A percentile compares a stretch with the other conserved stretches of the same genome.
phyloP scores from a whole-genome alignment of 2,888 invertebrate genomes.

The Eupithecia inturbata region DNA sequence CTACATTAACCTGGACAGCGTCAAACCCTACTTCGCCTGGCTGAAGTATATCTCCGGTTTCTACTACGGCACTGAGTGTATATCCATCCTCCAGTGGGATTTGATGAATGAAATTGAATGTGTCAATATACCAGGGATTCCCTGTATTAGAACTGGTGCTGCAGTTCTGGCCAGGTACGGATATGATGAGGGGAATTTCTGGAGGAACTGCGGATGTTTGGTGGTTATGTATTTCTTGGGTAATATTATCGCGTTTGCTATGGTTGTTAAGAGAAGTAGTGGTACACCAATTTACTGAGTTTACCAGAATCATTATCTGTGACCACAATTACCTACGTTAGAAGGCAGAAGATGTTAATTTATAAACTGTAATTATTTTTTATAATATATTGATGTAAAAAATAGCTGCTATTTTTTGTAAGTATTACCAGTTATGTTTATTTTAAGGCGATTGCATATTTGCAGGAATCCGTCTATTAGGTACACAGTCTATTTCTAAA shows the following conservation, averaged over 20 bases:
- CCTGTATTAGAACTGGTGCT: slow-evolving; percentile 85
- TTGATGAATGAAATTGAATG: slow-evolving; percentile 85
- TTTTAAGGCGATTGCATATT: not conserved
- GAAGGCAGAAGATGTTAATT: not conserved
- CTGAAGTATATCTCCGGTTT: slow-evolving; percentile 88
- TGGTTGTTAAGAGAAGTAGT: slow-evolving; percentile 74
- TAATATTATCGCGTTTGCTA: slow-evolving; percentile 72
- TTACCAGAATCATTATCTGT: not conserved
- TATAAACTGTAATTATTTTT: not conserved
- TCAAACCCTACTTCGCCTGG: slow-evolving; percentile 81
- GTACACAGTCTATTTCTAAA: not conserved
- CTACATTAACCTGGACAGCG: slow-evolving; percentile 85
- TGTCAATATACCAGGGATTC: slow-evolving; percentile 78
- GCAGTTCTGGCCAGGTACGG: slow-evolving; percentile 85
- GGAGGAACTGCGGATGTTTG: slow-evolving; percentile 74
- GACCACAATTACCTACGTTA: not conserved
- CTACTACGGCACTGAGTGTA: slow-evolving; percentile 87
- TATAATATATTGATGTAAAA: not conserved
- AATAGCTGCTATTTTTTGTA: too few relatives aligned
- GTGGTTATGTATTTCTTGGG: slow-evolving; percentile 66
- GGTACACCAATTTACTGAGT: slow-evolving; percentile 76
- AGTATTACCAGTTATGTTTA: too few relatives aligned
- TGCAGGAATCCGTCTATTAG: not conserved
- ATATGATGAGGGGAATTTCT: slow-evolving; percentile 73
- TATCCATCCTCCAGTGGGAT: slow-evolving; percentile 88